phyloP scores from a whole-genome alignment of 35 echinoderm and acorn worm genomes.

The Nesometra sesokonis region DNA sequence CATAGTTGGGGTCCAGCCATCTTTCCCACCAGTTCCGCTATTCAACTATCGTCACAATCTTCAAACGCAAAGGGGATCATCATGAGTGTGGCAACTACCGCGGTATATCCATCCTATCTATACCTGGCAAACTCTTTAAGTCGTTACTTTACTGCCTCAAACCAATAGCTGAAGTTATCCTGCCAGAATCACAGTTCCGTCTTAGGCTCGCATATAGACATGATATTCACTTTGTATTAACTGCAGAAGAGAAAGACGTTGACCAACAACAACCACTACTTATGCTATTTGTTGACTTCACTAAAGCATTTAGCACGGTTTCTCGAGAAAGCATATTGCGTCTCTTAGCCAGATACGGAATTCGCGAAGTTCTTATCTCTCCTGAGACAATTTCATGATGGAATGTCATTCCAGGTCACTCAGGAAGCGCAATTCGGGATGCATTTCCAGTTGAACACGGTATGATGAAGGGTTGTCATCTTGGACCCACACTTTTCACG shows the following conservation, averaged over 20 bases:
- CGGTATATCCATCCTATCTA: slow-evolving; percentile 8
- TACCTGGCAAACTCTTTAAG: slow-evolving; percentile 20
- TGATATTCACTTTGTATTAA: no score
- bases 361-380: no score
- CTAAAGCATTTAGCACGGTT: no score
- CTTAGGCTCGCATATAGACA: no score
- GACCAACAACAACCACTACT: no score
- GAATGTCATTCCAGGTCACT: slow-evolving; percentile 1
- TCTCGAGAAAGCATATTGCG: no score
- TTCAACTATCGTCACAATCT: slow-evolving; percentile 1
- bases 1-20: not conserved
- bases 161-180: no score
- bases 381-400: slow-evolving; percentile 1
- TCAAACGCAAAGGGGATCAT: no score
- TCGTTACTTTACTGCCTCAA: slow-evolving; percentile 1
- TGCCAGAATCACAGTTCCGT: no score
- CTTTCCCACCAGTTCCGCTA: not conserved
- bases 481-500: slow-evolving; percentile 11
- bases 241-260: no score
- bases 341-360: no score
- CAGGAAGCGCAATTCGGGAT: not conserved
- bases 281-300: no score
- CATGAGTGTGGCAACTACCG: slow-evolving; percentile 25
- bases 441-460: slow-evolving; percentile 7
- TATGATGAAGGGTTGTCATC: slow-evolving; percentile 1